These are phyloP conservation scores for Hoplodrina blanda DNA, from an alignment of 2,888 invertebrate genomes.

Conservation along the genomic window DNA sequence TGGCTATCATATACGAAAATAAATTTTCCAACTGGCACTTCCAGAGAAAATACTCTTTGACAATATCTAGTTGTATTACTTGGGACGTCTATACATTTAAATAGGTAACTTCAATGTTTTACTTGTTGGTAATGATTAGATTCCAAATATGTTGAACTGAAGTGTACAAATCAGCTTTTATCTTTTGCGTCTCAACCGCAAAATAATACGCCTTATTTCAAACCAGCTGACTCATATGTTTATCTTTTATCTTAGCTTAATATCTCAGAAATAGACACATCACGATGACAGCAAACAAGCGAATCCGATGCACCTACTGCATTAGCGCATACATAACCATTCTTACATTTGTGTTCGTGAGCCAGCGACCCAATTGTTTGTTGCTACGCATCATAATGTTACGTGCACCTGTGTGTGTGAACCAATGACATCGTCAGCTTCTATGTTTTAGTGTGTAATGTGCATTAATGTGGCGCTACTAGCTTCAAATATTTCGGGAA, in stretches of 20 bases:
- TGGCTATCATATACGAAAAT: no score
- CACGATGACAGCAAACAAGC: conserved; percentile 54
- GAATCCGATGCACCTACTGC: conserved; percentile 50
- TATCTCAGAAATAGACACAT: conserved; percentile 44
- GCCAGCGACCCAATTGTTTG: conserved; percentile 52
- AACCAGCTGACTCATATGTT: conserved; percentile 39
- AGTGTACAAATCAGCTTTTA: conserved; percentile 8
- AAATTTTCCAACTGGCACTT: no score
- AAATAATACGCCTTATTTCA: conserved; percentile 1
- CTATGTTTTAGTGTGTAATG: conserved; percentile 32
- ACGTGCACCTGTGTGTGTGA: conserved; percentile 26
- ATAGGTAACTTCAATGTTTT: neutral
- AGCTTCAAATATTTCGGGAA: conserved; percentile 48
- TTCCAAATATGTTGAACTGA: neutral
- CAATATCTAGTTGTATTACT: conserved; percentile 1
- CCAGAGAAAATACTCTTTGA: neutral
- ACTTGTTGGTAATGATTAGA: neutral
- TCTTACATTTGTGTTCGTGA: conserved; percentile 35
- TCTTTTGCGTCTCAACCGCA: conserved; percentile 4
- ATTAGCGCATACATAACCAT: conserved; percentile 47
- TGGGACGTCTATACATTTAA: neutral
- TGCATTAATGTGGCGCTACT: conserved; percentile 37
- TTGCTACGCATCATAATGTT: conserved; percentile 40
- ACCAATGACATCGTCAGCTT: conserved; percentile 43
- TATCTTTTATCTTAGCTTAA: conserved; percentile 43